Conservation (phyloP, 2,113 vertebrate species). For the Choloepus hoffmanni region DNA sequence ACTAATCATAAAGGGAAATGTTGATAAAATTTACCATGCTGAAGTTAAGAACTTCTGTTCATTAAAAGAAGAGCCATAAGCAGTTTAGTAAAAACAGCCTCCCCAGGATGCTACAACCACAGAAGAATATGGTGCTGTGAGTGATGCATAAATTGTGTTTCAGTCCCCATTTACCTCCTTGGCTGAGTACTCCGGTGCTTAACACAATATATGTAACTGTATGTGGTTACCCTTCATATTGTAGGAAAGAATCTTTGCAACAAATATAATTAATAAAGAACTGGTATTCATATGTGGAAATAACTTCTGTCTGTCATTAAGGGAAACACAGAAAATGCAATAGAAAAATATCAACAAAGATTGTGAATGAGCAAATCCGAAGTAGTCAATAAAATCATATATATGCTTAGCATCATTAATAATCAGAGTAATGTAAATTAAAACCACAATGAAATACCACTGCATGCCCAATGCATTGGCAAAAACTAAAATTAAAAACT, state of each 20-base stretch:
- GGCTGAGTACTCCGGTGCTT: neutral
- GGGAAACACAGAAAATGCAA: neutral
- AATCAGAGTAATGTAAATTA: neutral
- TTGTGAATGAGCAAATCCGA: neutral
- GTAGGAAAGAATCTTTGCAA: neutral
- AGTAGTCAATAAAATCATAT: neutral
- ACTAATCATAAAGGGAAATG: neutral
- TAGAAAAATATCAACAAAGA: neutral
- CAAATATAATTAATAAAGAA: neutral
- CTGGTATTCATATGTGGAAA: neutral
- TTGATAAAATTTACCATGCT: neutral
- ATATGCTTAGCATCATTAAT: neutral
- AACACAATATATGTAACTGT: neutral
- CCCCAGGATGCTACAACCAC: neutral
- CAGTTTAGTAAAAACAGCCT: neutral
- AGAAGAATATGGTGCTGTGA: neutral
- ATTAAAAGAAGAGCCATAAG: neutral
- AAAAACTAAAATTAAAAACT: neutral
- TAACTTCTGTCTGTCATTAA: neutral
- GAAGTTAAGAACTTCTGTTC: neutral
- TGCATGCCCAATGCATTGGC: neutral
- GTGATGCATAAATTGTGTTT: neutral
- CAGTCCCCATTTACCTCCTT: neutral
- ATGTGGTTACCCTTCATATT: neutral
- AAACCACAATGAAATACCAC: neutral